phyloP scores from a whole-genome alignment of 2,797 vertebrate species.

The Chelmon rostratus region DNA sequence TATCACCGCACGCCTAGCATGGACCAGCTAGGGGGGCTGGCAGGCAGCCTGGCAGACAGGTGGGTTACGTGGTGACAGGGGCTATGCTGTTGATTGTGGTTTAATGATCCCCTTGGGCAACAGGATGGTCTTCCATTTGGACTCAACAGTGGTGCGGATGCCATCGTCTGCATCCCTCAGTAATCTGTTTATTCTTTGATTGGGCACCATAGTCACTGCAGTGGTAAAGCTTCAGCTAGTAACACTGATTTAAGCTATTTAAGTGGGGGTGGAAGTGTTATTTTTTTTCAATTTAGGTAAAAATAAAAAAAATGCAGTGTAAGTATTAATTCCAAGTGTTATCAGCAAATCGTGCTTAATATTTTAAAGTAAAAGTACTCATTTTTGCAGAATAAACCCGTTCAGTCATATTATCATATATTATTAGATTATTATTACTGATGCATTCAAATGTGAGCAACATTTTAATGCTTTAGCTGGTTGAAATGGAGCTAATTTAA shows the following conservation, averaged over 20 bases:
- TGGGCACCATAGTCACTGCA: neutral
- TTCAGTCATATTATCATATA: neutral
- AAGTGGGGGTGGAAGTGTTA: neutral
- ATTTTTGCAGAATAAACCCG: neutral
- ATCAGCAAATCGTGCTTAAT: neutral
- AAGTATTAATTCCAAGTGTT: neutral
- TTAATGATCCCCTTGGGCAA: slow-evolving; percentile 43
- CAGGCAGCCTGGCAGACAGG: slow-evolving; percentile 39
- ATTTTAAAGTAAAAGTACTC: neutral
- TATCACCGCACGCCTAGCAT: slow-evolving; percentile 44
- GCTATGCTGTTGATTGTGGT: slow-evolving; percentile 37
- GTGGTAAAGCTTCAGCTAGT: neutral
- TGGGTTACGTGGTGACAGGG: slow-evolving; percentile 21
- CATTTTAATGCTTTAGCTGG: neutral
- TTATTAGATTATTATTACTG: neutral
- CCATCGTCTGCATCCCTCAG: slow-evolving; percentile 4
- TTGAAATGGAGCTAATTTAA: neutral
- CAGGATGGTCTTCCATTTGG: slow-evolving; percentile 5
- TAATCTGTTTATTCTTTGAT: slow-evolving; percentile 29
- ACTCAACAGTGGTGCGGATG: slow-evolving; percentile 6
- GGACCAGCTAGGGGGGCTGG: slow-evolving; percentile 21
- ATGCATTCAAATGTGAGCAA: neutral
- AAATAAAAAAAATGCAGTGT: no score
- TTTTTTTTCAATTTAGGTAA: neutral
- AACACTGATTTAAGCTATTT: neutral